Conservation (phyloP, 1,140 invertebrate genomes). For the Oncopodura yosiiana region DNA sequence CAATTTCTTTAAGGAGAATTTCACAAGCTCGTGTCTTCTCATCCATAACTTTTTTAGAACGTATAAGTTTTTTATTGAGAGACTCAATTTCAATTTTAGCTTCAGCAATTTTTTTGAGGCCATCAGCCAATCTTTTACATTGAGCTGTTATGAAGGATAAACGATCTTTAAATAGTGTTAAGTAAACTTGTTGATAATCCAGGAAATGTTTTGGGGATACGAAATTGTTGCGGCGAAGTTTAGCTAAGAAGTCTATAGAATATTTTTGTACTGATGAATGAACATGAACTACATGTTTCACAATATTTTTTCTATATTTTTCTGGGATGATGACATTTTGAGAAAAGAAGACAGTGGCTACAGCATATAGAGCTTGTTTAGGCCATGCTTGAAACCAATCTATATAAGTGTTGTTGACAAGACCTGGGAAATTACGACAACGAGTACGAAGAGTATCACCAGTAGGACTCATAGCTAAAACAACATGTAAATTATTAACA, state of each 20-base stretch:
- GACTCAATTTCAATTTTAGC: slow-evolving; percentile 60
- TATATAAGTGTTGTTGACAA: slow-evolving; percentile 85
- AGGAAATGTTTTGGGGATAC: slow-evolving; percentile 84
- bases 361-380: slow-evolving; percentile 70
- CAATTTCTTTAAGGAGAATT: slow-evolving; percentile 54
- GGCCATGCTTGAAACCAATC: slow-evolving; percentile 92
- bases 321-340: slow-evolving; percentile 48
- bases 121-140: slow-evolving; percentile 57
- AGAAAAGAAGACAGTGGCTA: slow-evolving; percentile 59
- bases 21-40: slow-evolving; percentile 67
- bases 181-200: slow-evolving; percentile 69
- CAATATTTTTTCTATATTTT: slow-evolving; percentile 53
- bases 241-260: slow-evolving; percentile 57
- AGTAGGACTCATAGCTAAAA: slow-evolving; percentile 77
- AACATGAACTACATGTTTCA: slow-evolving; percentile 72
- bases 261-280: slow-evolving; percentile 62
- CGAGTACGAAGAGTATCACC: slow-evolving; percentile 67
- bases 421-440: slow-evolving; percentile 78
- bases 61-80: slow-evolving; percentile 60
- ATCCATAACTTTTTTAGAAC: slow-evolving; percentile 64
- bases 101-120: slow-evolving; percentile 66
- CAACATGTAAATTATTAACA: slow-evolving; percentile 73
- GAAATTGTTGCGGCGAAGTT: slow-evolving; percentile 65
- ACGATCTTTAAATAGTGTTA: slow-evolving; percentile 60
- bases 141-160: slow-evolving; percentile 54